phyloP scores from a whole-genome alignment of 2,888 invertebrate species.

The Caenorhabditis sp. region DNA sequence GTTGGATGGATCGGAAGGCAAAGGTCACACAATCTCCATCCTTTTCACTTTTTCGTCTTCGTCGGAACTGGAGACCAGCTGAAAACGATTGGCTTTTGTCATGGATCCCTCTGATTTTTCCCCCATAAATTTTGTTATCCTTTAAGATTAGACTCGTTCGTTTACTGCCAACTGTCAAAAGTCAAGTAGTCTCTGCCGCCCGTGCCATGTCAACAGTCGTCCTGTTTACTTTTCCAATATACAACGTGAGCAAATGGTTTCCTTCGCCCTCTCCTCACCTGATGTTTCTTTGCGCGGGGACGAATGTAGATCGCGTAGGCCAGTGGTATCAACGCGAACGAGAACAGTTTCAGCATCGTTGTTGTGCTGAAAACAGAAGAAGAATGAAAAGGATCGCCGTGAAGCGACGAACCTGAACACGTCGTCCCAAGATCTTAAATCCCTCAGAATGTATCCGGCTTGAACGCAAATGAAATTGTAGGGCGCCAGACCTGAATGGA shows the following conservation, averaged over 20 bases:
- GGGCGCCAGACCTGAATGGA: slow-evolving; percentile 82
- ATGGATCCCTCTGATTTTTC: not conserved
- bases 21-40: slow-evolving; percentile 53
- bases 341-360: slow-evolving; percentile 77
- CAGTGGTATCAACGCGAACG: slow-evolving; percentile 77
- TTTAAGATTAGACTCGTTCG: slow-evolving; percentile 30
- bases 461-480: slow-evolving; percentile 84
- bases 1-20: slow-evolving; percentile 21
- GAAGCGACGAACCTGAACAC: slow-evolving; percentile 61
- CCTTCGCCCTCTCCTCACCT: slow-evolving; percentile 36
- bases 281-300: slow-evolving; percentile 66
- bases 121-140: slow-evolving; percentile 20
- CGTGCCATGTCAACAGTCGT: slow-evolving; percentile 36
- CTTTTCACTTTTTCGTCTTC: slow-evolving; percentile 52
- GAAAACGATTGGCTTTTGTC: not conserved
- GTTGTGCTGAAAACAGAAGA: slow-evolving; percentile 71
- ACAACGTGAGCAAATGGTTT: slow-evolving; percentile 49
- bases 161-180: slow-evolving; percentile 46
- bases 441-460: slow-evolving; percentile 82
- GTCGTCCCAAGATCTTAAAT: slow-evolving; percentile 80
- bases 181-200: slow-evolving; percentile 28
- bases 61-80: slow-evolving; percentile 53
- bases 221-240: slow-evolving; percentile 42
- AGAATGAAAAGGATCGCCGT: no score
- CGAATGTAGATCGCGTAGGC: slow-evolving; percentile 77